Percentiles rank a stretch among this genome's conserved stretches.
Evolutionary conservation across 1,140 invertebrate genomes (phyloP).

Genomic region (Caerostris extrusa): DNA sequence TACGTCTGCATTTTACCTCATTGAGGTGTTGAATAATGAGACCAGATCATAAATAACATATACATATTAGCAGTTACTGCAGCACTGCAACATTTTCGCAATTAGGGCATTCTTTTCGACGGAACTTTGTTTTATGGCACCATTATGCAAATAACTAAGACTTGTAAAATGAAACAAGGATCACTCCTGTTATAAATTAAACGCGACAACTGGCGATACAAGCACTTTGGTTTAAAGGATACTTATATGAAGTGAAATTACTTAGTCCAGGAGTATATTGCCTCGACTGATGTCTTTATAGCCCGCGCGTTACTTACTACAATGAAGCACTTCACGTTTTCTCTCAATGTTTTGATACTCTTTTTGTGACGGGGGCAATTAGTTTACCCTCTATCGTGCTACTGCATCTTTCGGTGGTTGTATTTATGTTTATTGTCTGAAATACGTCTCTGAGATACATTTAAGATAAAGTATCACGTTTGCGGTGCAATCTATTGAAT

Average conservation of each 20-base stretch:
- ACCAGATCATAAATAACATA: slow-evolving; percentile 27
- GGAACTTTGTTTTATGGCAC: slow-evolving; percentile 67
- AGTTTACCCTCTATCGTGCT: slow-evolving; percentile 2
- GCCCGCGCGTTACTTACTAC: neutral
- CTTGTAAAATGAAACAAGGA: slow-evolving; percentile 67
- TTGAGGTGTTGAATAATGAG: slow-evolving; percentile 64
- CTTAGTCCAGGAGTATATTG: slow-evolving; percentile 57
- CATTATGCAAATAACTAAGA: slow-evolving; percentile 68
- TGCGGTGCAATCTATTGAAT: slow-evolving; percentile 42
- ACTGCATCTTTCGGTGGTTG: slow-evolving; percentile 44
- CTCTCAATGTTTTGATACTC: neutral
- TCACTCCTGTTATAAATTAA: slow-evolving; percentile 65
- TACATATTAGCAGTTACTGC: slow-evolving; percentile 54
- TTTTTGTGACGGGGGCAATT: slow-evolving; percentile 41
- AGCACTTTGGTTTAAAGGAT: slow-evolving; percentile 64
- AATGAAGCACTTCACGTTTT: slow-evolving; percentile 33
- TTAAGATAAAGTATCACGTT: slow-evolving; percentile 52
- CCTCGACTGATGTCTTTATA: slow-evolving; percentile 66
- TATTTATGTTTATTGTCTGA: slow-evolving; percentile 68
- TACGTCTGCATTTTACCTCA: neutral
- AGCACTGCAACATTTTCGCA: neutral
- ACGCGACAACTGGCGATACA: slow-evolving; percentile 66
- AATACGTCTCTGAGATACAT: slow-evolving; percentile 55
- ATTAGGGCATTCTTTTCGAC: slow-evolving; percentile 63
- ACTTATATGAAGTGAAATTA: slow-evolving; percentile 70